Conservation (phyloP, 2,113 vertebrate species). For the Grallaria varia region DNA sequence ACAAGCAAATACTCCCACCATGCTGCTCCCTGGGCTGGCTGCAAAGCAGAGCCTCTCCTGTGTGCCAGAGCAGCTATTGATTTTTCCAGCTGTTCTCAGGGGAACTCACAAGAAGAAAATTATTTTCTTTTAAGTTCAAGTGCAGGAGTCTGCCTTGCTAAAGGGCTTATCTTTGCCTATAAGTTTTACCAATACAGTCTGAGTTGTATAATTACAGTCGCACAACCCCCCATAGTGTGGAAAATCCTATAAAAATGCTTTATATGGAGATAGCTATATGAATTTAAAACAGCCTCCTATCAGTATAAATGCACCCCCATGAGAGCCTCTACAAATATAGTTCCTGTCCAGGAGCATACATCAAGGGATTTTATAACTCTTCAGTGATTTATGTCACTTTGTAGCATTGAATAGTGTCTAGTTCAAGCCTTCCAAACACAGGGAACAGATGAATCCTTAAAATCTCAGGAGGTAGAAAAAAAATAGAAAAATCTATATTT, state of each 20-base stretch:
- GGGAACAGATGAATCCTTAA: background rate
- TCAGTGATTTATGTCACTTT: background rate
- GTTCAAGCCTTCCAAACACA: background rate
- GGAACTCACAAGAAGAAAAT: slow-evolving; percentile 5
- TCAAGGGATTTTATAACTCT: slow-evolving; percentile 29
- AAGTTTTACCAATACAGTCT: background rate
- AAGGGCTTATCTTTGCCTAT: background rate
- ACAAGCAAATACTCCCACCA: fast-evolving
- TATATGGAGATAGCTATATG: background rate
- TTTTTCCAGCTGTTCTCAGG: background rate
- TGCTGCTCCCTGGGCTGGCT: background rate
- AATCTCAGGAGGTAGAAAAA: background rate
- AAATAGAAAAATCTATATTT: slow-evolving; percentile 1
- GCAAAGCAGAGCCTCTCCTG: background rate
- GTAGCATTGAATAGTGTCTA: background rate
- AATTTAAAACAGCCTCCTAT: slow-evolving; percentile 1
- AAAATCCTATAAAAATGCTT: slow-evolving; percentile 39
- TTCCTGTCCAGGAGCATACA: slow-evolving; percentile 20
- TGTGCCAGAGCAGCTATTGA: background rate
- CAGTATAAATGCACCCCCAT: background rate
- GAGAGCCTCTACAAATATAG: slow-evolving; percentile 3
- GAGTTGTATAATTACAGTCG: background rate
- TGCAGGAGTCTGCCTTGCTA: slow-evolving; percentile 12
- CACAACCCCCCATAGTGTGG: background rate
- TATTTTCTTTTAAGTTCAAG: slow-evolving; percentile 11